Conservation (phyloP, 1,140 invertebrate species). For the Venturia canescens region DNA sequence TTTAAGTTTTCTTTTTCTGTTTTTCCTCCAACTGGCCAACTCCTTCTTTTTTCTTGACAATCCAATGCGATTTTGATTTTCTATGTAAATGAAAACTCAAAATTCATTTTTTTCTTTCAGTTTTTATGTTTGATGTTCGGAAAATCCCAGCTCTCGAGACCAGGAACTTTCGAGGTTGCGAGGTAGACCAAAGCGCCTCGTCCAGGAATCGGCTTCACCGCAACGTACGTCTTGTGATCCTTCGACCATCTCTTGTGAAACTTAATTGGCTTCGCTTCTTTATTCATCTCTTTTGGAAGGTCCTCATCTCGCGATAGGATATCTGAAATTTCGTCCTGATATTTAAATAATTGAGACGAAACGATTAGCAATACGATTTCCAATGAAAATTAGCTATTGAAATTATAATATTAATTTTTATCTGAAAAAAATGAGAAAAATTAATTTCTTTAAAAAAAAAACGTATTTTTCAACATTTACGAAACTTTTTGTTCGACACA, state of each 20-base stretch:
- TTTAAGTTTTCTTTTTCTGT: too few species aligned
- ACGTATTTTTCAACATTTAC: too few species aligned
- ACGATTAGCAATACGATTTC: neutral
- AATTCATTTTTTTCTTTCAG: slow-evolving; percentile 7
- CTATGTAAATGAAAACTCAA: neutral
- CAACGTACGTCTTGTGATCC: slow-evolving; percentile 75
- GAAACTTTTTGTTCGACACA: too few species aligned
- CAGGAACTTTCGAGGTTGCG: slow-evolving; percentile 73
- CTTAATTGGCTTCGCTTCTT: slow-evolving; percentile 58
- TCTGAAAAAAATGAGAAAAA: too few species aligned
- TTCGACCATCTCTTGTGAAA: slow-evolving; percentile 69
- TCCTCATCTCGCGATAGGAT: slow-evolving; percentile 9
- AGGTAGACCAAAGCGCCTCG: slow-evolving; percentile 75
- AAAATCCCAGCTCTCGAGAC: slow-evolving; percentile 57
- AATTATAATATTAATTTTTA: too few species aligned
- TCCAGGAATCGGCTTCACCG: slow-evolving; percentile 74
- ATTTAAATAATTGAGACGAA: slow-evolving; percentile 54
- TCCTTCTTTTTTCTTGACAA: neutral
- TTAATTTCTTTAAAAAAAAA: too few species aligned
- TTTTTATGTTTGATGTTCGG: slow-evolving; percentile 25
- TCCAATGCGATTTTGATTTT: neutral
- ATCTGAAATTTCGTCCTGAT: slow-evolving; percentile 49
- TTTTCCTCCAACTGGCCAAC: too few species aligned
- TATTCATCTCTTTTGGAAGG: slow-evolving; percentile 38
- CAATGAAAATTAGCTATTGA: too few species aligned